phyloP scores from a whole-genome alignment of 2,113 vertebrate species.

The Bostrychus sinensis region DNA sequence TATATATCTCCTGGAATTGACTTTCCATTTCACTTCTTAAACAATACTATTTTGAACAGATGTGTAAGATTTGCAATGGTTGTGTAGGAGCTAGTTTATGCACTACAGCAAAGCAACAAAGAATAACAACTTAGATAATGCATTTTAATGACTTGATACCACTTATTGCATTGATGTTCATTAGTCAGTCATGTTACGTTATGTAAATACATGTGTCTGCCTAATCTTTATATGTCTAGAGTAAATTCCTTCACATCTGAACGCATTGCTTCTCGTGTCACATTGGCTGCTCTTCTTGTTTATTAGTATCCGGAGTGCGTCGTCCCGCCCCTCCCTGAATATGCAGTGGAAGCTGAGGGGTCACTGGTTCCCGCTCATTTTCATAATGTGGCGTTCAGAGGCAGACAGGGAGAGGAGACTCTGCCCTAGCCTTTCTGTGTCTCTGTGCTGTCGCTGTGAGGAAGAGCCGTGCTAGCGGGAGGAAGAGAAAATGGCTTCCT shows the following conservation, averaged over 20 bases:
- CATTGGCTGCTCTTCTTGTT: constrained; percentile 33
- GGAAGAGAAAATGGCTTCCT: constrained; percentile 64
- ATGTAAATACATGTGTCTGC: constrained; percentile 11
- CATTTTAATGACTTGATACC: constrained; percentile 5
- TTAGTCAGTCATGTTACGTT: not conserved
- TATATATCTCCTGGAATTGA: no score
- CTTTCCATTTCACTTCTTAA: no score
- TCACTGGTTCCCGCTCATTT: constrained; percentile 78
- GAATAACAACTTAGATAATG: not conserved
- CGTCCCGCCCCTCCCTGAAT: constrained; percentile 56
- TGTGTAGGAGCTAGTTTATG: not conserved
- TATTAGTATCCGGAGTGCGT: constrained; percentile 63
- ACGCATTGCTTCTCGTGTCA: constrained; percentile 36
- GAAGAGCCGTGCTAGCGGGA: constrained; percentile 14
- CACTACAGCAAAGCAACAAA: not conserved
- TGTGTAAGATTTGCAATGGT: no score
- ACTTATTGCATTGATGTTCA: constrained; percentile 2
- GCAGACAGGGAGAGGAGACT: constrained; percentile 31
- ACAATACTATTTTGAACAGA: no score
- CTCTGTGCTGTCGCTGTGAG: constrained; percentile 24
- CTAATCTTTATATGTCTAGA: not conserved
- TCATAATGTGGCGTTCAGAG: constrained; percentile 78
- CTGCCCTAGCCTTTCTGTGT: constrained; percentile 25
- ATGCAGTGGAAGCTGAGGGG: constrained; percentile 81
- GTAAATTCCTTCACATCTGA: constrained; percentile 11